Conservation (phyloP, 2,113 vertebrate genomes). For the Poecile atricapillus region DNA sequence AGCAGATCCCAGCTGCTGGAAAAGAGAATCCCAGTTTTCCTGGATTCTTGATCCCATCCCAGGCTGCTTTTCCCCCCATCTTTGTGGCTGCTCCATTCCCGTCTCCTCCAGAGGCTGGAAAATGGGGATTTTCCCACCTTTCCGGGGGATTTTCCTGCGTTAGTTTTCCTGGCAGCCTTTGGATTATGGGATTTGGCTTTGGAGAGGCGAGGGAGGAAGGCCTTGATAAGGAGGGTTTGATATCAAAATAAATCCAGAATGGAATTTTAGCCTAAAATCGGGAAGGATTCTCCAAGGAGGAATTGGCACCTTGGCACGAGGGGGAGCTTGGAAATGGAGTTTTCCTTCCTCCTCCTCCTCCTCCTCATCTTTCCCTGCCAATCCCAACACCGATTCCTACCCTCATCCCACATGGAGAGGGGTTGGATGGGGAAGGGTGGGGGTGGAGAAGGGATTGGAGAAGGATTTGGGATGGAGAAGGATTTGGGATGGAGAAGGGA, state of each 20-base stretch:
- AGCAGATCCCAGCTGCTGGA: not conserved
- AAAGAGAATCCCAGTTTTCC: not conserved
- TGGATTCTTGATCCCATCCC: not conserved
- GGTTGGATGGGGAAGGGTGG: not conserved
- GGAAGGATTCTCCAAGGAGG: not conserved
- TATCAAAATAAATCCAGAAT: not conserved
- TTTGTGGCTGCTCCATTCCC: not conserved
- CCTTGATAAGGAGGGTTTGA: not conserved
- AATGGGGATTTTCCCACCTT: not conserved
- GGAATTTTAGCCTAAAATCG: not conserved
- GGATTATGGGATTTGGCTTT: fast-evolving
- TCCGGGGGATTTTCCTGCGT: not conserved
- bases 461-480: not conserved
- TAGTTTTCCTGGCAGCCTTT: not conserved
- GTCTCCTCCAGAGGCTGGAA: not conserved
- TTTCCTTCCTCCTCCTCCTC: not conserved
- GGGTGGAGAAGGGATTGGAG: not conserved
- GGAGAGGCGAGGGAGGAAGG: not conserved
- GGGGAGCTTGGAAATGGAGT: not conserved
- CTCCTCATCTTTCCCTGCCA: not conserved
- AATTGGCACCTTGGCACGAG: not conserved
- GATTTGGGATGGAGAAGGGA: not conserved
- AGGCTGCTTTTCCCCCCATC: not conserved
- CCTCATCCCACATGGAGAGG: not conserved
- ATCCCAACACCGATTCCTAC: not conserved